phyloP scores from a whole-genome alignment of 2,113 vertebrate genomes.

The Phaethon lepturus region DNA sequence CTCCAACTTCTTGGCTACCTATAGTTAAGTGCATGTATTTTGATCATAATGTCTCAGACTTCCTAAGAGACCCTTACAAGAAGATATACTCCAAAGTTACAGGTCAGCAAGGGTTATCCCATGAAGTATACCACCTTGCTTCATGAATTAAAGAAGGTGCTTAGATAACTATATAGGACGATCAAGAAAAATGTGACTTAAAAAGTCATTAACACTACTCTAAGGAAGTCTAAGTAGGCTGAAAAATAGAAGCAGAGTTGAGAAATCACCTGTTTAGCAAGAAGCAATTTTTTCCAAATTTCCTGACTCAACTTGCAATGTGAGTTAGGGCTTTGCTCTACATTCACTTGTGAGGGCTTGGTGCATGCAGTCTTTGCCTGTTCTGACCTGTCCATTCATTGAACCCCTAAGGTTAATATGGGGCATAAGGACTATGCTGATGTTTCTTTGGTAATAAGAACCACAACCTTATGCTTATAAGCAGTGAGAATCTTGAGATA shows the following conservation, averaged over 20 bases:
- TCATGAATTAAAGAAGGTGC: background rate
- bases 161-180: background rate
- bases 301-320: background rate
- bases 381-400: background rate
- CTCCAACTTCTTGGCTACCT: background rate
- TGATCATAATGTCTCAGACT: background rate
- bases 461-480: background rate
- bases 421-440: background rate
- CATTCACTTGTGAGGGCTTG: background rate
- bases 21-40: background rate
- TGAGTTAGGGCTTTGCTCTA: background rate
- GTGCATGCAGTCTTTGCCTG: background rate
- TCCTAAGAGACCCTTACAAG: background rate
- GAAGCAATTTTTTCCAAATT: background rate
- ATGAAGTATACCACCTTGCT: rapidly evolving
- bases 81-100: background rate
- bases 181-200: background rate
- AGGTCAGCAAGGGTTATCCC: background rate
- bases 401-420: background rate
- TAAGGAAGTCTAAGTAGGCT: background rate
- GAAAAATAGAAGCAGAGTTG: background rate
- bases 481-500: background rate
- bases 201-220: background rate
- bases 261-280: background rate
- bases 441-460: background rate